Evolutionary conservation across 2,797 vertebrate genomes (phyloP), one percentile per base, ranked within the genome.

Genomic region (Mus spretus): DNA sequence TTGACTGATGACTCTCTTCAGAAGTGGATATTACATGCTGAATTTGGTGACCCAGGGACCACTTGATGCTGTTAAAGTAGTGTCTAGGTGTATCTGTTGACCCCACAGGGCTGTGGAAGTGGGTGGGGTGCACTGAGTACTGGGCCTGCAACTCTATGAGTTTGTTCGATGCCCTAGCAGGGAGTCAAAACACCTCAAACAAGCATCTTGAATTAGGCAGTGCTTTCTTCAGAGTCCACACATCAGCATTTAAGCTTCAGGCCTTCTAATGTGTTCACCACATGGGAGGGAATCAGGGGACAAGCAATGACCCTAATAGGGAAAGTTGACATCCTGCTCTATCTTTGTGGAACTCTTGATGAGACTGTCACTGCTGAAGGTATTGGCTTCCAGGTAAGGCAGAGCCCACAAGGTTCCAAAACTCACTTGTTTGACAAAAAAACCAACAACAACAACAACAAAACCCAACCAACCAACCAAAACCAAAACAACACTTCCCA

Each of bases 1-100:
- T 67, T 87, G 75, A 97, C 7, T 44, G 26, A 93, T 89, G 93
- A 95, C 50, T 97, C 93, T 98, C 96, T 97, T 82, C 96, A 89
- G 92, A 96, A 94, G 28, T 63, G 77, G 22, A 6, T 65, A 19
- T 87, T 28, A 0, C 47, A 7, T 72, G 93, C 91, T 96, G 96
- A 98, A 90, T 77, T 59, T 55, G 74, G 88, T 24, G 37, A 70
- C 10, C 88, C 79, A 63, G 53, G 94, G 19, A 34, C 31, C 88
- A 59, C 89, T 63, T 44, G 53, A 89, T 82, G 96, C 92, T 80
- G 80, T 40, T 31, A 72, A 26, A 24, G 57, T 77, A 86, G 22
- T 28, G 94, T 44, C 0, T 13, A n/a, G 0, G 87, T 26, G 1
- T 93, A 86, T 83, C 61, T 44, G 81, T 67, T 77, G 85, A 63